Conservation (phyloP, 2,113 vertebrate genomes). For the Theropithecus gelada region DNA sequence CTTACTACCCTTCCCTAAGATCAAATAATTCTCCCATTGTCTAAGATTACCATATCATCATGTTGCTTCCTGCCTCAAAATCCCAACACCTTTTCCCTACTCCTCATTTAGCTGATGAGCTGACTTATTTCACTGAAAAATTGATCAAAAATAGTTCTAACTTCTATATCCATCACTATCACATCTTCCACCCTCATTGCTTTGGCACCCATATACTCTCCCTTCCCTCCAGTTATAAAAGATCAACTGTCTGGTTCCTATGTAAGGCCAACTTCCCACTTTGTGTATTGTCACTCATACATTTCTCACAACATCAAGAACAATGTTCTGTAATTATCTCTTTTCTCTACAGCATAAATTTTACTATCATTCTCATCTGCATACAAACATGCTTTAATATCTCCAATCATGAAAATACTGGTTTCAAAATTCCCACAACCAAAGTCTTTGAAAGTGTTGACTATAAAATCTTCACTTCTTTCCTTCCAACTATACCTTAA, state of each 20-base stretch:
- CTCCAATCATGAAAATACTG: neutral
- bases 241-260: neutral
- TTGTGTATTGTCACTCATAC: neutral
- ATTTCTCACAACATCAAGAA: neutral
- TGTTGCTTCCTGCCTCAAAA: neutral
- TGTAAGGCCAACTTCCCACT: neutral
- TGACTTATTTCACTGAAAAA: constrained; percentile 22
- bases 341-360: neutral
- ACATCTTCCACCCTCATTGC: neutral
- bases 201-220: neutral
- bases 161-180: neutral
- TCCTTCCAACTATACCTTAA: neutral
- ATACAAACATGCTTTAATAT: neutral
- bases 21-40: constrained; percentile 9
- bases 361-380: constrained; percentile 17
- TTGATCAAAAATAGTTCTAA: neutral
- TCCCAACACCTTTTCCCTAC: neutral
- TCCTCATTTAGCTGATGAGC: constrained; percentile 14
- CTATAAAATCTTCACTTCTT: neutral
- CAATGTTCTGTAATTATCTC: neutral
- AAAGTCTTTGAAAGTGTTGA: constrained; percentile 19
- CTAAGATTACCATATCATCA: neutral
- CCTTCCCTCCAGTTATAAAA: constrained; percentile 5
- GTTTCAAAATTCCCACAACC: neutral
- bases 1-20: neutral